Evolutionary conservation across 1,140 invertebrate genomes (phyloP).

Genomic region (Drosophila prosaltans): DNA sequence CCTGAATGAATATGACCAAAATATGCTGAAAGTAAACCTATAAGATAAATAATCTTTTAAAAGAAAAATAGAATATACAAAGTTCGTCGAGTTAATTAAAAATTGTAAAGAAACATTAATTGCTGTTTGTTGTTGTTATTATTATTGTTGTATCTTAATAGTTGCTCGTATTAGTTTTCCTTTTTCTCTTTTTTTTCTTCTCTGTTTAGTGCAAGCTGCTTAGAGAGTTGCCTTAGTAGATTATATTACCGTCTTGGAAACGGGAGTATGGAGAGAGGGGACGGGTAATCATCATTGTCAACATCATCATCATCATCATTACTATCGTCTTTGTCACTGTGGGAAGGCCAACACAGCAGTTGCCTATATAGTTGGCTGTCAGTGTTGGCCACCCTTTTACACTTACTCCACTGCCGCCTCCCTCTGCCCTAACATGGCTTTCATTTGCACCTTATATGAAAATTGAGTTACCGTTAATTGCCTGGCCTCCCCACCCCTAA

Average conservation of each 20-base stretch:
- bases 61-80: constrained; percentile 5
- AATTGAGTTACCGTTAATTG: constrained; percentile 76
- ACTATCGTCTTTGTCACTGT: constrained; percentile 37
- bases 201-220: constrained; percentile 67
- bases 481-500: constrained; percentile 30
- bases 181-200: too few relatives aligned
- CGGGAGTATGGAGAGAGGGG: too few relatives aligned
- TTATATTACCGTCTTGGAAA: constrained; percentile 48
- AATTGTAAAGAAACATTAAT: constrained; percentile 39
- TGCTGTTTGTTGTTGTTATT: constrained; percentile 51
- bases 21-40: too few relatives aligned
- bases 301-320: constrained; percentile 24
- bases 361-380: constrained; percentile 43
- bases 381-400: constrained; percentile 12
- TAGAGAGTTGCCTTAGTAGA: constrained; percentile 66
- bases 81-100: background rate
- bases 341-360: constrained; percentile 62
- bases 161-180: constrained; percentile 49
- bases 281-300: constrained; percentile 27
- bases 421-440: background rate
- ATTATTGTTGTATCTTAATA: constrained; percentile 56
- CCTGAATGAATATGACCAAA: too few relatives aligned
- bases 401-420: constrained; percentile 30
- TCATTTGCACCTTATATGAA: constrained; percentile 63
- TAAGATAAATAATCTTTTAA: background rate